These are phyloP conservation scores for Cantharis rufa DNA, from an alignment of 2,888 invertebrate species.

Conservation along the genomic window DNA sequence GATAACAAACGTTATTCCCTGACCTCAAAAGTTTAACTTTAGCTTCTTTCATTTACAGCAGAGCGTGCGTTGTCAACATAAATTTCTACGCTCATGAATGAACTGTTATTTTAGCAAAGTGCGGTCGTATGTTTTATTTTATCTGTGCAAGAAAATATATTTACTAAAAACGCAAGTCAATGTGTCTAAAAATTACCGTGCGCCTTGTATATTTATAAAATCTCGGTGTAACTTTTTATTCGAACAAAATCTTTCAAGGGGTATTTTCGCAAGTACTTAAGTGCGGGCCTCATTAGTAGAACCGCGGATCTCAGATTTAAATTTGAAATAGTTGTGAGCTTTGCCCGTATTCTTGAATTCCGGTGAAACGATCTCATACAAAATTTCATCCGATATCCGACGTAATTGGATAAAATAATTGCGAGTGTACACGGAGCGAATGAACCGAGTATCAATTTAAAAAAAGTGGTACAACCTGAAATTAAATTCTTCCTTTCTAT, in stretches of 20 bases:
- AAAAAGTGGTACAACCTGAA: slow-evolving; percentile 38
- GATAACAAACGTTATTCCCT: slow-evolving; percentile 30
- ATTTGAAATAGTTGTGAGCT: slow-evolving; percentile 41
- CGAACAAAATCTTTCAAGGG: slow-evolving; percentile 11
- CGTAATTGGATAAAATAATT: slow-evolving; percentile 52
- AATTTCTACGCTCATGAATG: slow-evolving; percentile 38
- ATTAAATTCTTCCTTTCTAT: slow-evolving; percentile 49
- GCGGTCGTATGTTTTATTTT: slow-evolving; percentile 32
- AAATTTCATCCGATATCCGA: slow-evolving; percentile 46
- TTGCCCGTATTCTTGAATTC: slow-evolving; percentile 43
- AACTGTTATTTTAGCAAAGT: slow-evolving; percentile 36
- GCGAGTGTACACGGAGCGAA: slow-evolving; percentile 42
- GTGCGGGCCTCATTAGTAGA: slow-evolving; percentile 33
- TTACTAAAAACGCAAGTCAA: slow-evolving; percentile 21
- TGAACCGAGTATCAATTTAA: slow-evolving; percentile 43
- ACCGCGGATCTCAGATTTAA: slow-evolving; percentile 37
- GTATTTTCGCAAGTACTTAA: slow-evolving; percentile 18
- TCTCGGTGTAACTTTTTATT: slow-evolving; percentile 10
- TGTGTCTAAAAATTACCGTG: slow-evolving; percentile 11
- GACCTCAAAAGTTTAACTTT: slow-evolving; percentile 33
- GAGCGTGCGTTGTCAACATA: slow-evolving; percentile 40
- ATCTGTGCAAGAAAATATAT: slow-evolving; percentile 27
- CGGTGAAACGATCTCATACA: slow-evolving; percentile 45
- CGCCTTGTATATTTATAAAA: slow-evolving; percentile 3
- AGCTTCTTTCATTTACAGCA: slow-evolving; percentile 31